Percentiles rank a stretch among this genome's conserved stretches.
These are phyloP conservation scores for Scaptomyza pallida DNA, from an alignment of 1,140 invertebrate species.

Conservation along the genomic window DNA sequence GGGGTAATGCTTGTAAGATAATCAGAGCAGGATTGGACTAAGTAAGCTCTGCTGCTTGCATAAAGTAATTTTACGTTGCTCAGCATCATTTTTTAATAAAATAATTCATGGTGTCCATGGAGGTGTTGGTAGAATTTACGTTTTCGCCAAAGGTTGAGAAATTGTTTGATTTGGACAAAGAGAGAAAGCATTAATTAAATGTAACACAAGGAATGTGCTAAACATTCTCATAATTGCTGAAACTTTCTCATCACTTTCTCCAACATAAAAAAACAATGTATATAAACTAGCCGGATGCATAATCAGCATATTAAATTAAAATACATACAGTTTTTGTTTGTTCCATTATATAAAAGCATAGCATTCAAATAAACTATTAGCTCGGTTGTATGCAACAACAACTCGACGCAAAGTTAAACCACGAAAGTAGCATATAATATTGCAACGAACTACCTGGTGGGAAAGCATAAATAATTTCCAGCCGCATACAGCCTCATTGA, in stretches of 20 bases:
- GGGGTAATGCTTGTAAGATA: constrained; percentile 21
- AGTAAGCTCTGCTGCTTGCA: neutral
- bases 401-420: constrained; percentile 16
- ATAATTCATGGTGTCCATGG: constrained; percentile 17
- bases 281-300: neutral
- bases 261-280: neutral
- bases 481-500: neutral
- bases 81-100: constrained; percentile 19
- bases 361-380: neutral
- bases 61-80: constrained; percentile 12
- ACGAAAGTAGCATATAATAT: constrained; percentile 6
- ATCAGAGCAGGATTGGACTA: constrained; percentile 19
- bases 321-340: neutral
- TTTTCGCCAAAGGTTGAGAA: neutral
- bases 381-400: neutral
- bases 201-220: neutral
- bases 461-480: constrained; percentile 24
- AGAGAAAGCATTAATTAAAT: neutral
- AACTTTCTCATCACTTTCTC: neutral
- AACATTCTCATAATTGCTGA: neutral
- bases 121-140: neutral
- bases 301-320: neutral
- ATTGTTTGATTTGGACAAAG: neutral
- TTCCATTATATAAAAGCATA: neutral
- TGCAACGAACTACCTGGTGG: constrained; percentile 1